Conservation (phyloP, 2,113 vertebrate species). For the Lota lota region DNA sequence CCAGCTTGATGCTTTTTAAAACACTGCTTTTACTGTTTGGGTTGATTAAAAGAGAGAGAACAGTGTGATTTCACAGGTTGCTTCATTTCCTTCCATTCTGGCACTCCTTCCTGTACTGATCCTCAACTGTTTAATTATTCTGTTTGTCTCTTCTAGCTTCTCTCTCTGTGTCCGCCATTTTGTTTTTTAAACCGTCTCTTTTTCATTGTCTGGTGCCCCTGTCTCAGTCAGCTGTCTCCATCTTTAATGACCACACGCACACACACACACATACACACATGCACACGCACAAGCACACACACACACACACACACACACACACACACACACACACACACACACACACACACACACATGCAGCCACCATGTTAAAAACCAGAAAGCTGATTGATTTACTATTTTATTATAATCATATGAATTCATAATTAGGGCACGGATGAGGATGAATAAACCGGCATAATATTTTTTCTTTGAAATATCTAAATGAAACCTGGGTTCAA, state of each 20-base stretch:
- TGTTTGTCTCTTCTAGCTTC: background rate
- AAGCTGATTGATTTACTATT: too few relatives aligned
- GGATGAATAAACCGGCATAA: too few relatives aligned
- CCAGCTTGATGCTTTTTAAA: too few relatives aligned
- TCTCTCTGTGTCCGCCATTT: background rate
- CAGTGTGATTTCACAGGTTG: too few relatives aligned
- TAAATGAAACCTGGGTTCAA: too few relatives aligned
- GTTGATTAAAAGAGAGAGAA: too few relatives aligned
- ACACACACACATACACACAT: background rate
- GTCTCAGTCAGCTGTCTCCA: slow-evolving; percentile 33
- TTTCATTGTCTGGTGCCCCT: slow-evolving; percentile 38
- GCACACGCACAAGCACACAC: background rate
- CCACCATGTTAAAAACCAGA: too few relatives aligned
- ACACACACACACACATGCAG: slow-evolving; percentile 47
- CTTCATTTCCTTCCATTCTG: background rate
- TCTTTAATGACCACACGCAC: slow-evolving; percentile 50
- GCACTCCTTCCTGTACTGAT: background rate
- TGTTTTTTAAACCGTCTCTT: slow-evolving; percentile 27
- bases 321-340: slow-evolving; percentile 9
- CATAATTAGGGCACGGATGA: too few relatives aligned
- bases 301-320: slow-evolving; percentile 36
- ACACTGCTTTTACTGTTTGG: too few relatives aligned
- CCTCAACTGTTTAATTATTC: background rate
- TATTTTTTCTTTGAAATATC: too few relatives aligned
- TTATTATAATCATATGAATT: too few relatives aligned